Evolutionary conservation across 2,113 vertebrate genomes (phyloP).

Genomic region (Microtus ochrogaster): DNA sequence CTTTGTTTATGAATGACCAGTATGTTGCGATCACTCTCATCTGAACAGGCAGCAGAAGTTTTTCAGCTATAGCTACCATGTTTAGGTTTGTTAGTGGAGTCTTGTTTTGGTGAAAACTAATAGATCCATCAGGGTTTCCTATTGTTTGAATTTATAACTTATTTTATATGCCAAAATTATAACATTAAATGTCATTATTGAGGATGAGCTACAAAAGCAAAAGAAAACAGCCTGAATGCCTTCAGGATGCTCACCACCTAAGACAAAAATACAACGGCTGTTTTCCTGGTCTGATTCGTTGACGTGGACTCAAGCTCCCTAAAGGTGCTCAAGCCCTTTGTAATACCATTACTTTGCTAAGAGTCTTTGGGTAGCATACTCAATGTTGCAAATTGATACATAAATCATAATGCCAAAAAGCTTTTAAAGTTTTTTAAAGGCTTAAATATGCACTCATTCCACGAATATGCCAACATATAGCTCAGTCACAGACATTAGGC

Average conservation of each 20-base stretch:
- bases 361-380: conserved; percentile 84
- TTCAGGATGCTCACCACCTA: conserved; percentile 58
- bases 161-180: conserved; percentile 79
- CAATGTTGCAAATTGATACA: conserved; percentile 83
- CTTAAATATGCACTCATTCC: conserved; percentile 16
- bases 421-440: conserved; percentile 70
- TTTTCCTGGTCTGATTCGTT: conserved; percentile 51
- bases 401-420: conserved; percentile 84
- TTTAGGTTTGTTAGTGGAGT: conserved; percentile 47
- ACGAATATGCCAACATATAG: neutral
- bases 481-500: neutral
- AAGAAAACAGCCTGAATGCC: conserved; percentile 57
- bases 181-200: conserved; percentile 81
- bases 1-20: conserved; percentile 85
- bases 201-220: conserved; percentile 45
- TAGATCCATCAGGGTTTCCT: neutral
- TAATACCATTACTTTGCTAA: conserved; percentile 81
- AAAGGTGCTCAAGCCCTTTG: conserved; percentile 57
- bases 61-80: conserved; percentile 89
- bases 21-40: conserved; percentile 92
- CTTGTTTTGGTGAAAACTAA: neutral
- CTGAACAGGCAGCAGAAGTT: conserved; percentile 89
- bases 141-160: conserved; percentile 83
- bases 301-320: conserved; percentile 53
- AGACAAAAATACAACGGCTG: conserved; percentile 55